Percentiles rank a stretch among this genome's conserved stretches.
Evolutionary conservation across 2,888 invertebrate genomes (phyloP).

Genomic region (Ectemnius lituratus): DNA sequence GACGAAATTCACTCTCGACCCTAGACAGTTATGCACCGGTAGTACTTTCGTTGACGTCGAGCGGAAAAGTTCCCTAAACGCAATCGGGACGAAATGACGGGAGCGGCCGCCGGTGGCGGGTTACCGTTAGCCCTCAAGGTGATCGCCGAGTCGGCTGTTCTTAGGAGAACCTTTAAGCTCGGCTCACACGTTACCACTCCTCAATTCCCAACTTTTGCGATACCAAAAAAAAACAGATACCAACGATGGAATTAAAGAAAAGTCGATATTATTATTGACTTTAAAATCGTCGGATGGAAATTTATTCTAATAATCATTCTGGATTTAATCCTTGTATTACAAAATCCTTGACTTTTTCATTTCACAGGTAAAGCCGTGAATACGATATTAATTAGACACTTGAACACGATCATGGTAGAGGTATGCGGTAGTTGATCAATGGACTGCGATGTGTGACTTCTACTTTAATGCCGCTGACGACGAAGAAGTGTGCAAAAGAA

Average conservation of each 20-base stretch:
- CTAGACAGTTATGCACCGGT: slow-evolving; percentile 37
- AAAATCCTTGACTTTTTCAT: no score
- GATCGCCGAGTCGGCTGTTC: slow-evolving; percentile 28
- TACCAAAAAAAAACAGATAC: no score
- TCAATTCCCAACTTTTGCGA: no score
- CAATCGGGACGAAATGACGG: slow-evolving; percentile 63
- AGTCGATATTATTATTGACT: no score
- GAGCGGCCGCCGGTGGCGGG: slow-evolving; percentile 18
- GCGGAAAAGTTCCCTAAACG: slow-evolving; percentile 69
- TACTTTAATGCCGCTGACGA: neutral
- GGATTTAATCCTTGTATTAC: no score
- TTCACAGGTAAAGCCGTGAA: no score
- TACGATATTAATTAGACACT: no score
- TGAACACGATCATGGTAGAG: no score
- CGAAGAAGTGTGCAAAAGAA: neutral
- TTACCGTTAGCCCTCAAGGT: slow-evolving; percentile 61
- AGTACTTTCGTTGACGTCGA: slow-evolving; percentile 62
- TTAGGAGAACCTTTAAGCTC: slow-evolving; percentile 25
- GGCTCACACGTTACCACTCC: neutral
- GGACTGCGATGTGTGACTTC: neutral
- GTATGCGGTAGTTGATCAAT: neutral
- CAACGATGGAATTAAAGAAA: no score
- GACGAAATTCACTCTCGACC: slow-evolving; percentile 64
- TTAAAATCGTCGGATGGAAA: no score
- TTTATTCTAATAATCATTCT: no score